A percentile compares a stretch with the other conserved stretches of the same genome.
phyloP scores from a whole-genome alignment of 92 coral and sea anemone species.

The Galaxea fascicularis region DNA sequence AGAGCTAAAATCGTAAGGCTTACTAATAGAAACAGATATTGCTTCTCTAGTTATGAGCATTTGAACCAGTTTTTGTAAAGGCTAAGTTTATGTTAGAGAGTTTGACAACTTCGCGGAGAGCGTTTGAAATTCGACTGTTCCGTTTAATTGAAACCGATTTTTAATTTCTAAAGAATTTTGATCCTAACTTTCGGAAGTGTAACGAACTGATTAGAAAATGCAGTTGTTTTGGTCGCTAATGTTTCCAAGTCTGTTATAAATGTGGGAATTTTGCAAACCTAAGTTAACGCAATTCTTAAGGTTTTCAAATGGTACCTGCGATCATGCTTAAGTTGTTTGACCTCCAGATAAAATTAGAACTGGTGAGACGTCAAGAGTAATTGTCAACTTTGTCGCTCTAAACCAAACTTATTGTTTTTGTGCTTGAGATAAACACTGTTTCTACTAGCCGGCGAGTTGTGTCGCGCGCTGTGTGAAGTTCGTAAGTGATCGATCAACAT shows the following conservation, averaged over 20 bases:
- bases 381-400: constrained; percentile 45
- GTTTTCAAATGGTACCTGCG: constrained; percentile 25
- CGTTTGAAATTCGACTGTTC: constrained; percentile 62
- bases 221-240: constrained; percentile 21
- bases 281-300: neutral
- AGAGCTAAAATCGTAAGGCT: constrained; percentile 44
- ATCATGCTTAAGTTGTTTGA: constrained; percentile 68
- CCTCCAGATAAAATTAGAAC: constrained; percentile 78
- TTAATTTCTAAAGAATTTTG: constrained; percentile 68
- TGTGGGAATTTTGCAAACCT: constrained; percentile 33
- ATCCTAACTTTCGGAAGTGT: constrained; percentile 56
- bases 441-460: constrained; percentile 17
- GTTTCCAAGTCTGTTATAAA: constrained; percentile 5
- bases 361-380: constrained; percentile 49
- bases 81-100: constrained; percentile 56
- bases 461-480: constrained; percentile 15
- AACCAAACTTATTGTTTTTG: constrained; percentile 43
- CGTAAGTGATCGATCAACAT: constrained; percentile 41
- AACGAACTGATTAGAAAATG: constrained; percentile 54
- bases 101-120: constrained; percentile 63
- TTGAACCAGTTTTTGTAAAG: constrained; percentile 59
- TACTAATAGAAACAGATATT: constrained; percentile 53
- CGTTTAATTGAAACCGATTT: constrained; percentile 66
- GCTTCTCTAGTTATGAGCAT: constrained; percentile 37
- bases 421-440: constrained; percentile 12